Base-by-base conservation (phyloP, 2,797 vertebrate species). In the Schizothorax lantsangensis region DNA sequence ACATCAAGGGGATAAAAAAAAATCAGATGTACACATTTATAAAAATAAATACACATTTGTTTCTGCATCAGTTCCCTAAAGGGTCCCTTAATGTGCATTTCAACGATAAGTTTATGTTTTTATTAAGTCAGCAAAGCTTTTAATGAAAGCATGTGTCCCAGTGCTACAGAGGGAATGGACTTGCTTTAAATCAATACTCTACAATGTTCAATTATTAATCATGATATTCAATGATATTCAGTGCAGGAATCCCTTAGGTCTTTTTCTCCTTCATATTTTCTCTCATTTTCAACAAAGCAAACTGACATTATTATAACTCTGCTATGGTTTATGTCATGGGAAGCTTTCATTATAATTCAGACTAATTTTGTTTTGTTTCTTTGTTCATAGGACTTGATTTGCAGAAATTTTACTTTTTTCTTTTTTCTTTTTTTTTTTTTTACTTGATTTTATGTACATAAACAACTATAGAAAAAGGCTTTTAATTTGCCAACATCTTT, bases 131-230 rank as follows among this genome's bases (percentile, higher is more conserved):
- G 87, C 90, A 93, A 93, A 93, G 89, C 93, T 93, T 92, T 91
- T 94, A 94, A 93, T 92, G 92, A 90, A 93, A 91, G 86, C 90
- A 92, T 89, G 87, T 78, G 82, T 89, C 89, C 91, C 84, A 91
- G 88, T 87, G 91, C 93, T 92, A 93, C 93, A 92, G 91, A 92
- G 92, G 90, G 86, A 91, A 91, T 91, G 91, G 91, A 91, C 92
- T 93, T 93, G 90, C 92, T 94, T 94, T 92, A 90, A 94, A 95
- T 95, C 94, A 93, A 94, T 94, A 95, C 90, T 93, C 90, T 94
- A 94, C 86, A 52, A 33, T 87, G 45, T 87, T 88, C 71, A 94
- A 95, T 96, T 94, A 96, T 95, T 94, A 92, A 95, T 92, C 86
- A 87, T 72, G 57, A 91, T 94, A 92, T 92, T 93, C 93, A 94